phyloP scores from a whole-genome alignment of 2,888 invertebrate genomes.

The Tinea trinotella region DNA sequence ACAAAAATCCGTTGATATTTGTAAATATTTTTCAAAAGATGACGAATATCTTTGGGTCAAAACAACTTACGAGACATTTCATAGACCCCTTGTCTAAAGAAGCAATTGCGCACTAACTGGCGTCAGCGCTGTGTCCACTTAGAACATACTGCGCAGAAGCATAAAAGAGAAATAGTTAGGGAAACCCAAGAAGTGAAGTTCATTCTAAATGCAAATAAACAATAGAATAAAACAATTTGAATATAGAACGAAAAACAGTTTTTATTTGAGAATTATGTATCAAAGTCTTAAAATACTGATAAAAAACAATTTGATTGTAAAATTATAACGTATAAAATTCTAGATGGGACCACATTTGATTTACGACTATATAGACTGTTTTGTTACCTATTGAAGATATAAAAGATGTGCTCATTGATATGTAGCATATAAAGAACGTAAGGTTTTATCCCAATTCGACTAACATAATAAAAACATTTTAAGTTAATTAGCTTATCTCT shows the following conservation, averaged over 20 bases:
- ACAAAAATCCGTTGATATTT: no score
- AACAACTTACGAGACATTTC: no score
- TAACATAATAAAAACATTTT: no score
- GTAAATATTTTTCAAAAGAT: no score
- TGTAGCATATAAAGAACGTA: constrained; percentile 9
- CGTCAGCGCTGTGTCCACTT: no score
- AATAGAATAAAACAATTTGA: neutral
- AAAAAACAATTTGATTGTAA: neutral
- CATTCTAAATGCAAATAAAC: neutral
- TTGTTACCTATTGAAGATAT: neutral
- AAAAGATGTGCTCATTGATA: constrained; percentile 13
- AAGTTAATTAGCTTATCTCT: no score
- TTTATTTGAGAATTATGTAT: constrained; percentile 3
- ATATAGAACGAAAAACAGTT: neutral
- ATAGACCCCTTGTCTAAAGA: no score
- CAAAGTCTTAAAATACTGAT: neutral
- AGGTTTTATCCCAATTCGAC: neutral
- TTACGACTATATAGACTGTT: neutral
- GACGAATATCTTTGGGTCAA: no score
- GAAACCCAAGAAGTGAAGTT: no score
- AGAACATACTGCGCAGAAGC: no score
- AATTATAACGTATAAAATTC: neutral
- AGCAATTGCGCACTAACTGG: no score
- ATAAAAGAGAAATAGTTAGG: no score
- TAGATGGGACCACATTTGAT: neutral